Conservation (phyloP, 2,113 vertebrate genomes). For the Apaloderma vittatum region DNA sequence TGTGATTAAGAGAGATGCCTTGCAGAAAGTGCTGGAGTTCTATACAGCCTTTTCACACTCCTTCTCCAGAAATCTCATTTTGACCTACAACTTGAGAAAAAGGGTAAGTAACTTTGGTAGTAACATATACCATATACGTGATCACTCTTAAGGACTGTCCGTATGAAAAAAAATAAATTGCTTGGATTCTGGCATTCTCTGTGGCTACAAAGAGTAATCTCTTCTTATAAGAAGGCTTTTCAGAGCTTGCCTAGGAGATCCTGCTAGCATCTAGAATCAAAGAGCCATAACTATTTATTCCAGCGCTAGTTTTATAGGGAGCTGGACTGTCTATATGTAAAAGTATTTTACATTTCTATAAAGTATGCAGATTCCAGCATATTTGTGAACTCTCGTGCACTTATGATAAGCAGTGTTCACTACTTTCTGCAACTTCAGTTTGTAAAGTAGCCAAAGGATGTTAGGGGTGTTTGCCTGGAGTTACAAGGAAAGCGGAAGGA, state of each 20-base stretch:
- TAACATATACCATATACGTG: neutral
- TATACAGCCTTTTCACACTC: conserved; percentile 95
- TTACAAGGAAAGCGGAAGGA: neutral
- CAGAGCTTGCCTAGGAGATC: neutral
- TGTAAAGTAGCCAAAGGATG: neutral
- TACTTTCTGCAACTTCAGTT: neutral
- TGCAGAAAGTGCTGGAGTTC: conserved; percentile 97
- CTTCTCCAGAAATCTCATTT: conserved; percentile 93
- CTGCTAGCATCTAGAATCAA: neutral
- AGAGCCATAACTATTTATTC: neutral
- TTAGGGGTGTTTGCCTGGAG: neutral
- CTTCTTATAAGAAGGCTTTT: neutral
- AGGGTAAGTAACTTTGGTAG: conserved; percentile 82
- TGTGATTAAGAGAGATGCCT: conserved; percentile 92
- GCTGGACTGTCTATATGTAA: neutral
- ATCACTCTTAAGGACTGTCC: neutral
- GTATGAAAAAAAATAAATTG: neutral
- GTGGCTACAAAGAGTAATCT: no score
- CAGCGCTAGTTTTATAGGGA: neutral
- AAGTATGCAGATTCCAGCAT: neutral
- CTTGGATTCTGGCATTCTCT: neutral
- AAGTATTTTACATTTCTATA: neutral
- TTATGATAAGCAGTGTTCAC: neutral
- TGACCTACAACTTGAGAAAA: conserved; percentile 96
- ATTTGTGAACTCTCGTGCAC: neutral